Percentiles rank a stretch among this genome's conserved stretches.
These are phyloP conservation scores for Masnerella sp. DNA, from an alignment of 2,888 invertebrate genomes.

Conservation along the genomic window DNA sequence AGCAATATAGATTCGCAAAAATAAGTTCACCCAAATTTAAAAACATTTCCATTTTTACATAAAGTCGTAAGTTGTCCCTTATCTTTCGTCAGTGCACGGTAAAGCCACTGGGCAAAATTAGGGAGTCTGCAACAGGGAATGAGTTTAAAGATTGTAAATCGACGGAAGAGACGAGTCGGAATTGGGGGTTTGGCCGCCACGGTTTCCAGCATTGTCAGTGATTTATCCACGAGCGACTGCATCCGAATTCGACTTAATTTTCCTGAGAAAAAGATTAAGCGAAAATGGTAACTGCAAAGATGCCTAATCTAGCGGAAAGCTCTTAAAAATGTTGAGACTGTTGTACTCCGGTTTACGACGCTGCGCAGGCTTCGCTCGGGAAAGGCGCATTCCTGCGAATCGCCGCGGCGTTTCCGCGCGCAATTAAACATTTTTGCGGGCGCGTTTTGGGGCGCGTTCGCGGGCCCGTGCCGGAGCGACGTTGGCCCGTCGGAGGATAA, in stretches of 20 bases:
- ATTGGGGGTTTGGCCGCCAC: constrained; percentile 40
- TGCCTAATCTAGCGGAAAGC: constrained; percentile 63
- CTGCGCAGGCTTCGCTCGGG: constrained; percentile 32
- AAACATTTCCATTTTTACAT: too few species aligned
- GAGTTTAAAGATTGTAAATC: constrained; percentile 2
- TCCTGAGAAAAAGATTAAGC: constrained; percentile 69
- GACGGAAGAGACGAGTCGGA: constrained; percentile 8
- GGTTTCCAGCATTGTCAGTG: constrained; percentile 66
- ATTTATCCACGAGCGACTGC: constrained; percentile 67
- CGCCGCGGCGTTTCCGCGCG: too few species aligned
- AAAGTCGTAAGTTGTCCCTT: too few species aligned
- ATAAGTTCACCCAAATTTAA: too few species aligned
- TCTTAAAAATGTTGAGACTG: constrained; percentile 67
- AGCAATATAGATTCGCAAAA: too few species aligned
- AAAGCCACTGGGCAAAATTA: too few species aligned
- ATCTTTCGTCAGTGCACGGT: too few species aligned
- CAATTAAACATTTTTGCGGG: constrained; percentile 40
- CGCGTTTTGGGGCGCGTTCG: constrained; percentile 39
- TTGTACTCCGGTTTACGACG: constrained; percentile 47
- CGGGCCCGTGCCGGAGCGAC: constrained; percentile 45
- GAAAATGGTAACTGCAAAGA: constrained; percentile 64
- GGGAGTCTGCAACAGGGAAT: too few species aligned
- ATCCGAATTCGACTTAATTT: constrained; percentile 70
- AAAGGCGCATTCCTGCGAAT: constrained; percentile 28
- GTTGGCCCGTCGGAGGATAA: constrained; percentile 50